Evolutionary conservation across 2,888 invertebrate species (phyloP).

Genomic region (Sussaba pulchella): DNA sequence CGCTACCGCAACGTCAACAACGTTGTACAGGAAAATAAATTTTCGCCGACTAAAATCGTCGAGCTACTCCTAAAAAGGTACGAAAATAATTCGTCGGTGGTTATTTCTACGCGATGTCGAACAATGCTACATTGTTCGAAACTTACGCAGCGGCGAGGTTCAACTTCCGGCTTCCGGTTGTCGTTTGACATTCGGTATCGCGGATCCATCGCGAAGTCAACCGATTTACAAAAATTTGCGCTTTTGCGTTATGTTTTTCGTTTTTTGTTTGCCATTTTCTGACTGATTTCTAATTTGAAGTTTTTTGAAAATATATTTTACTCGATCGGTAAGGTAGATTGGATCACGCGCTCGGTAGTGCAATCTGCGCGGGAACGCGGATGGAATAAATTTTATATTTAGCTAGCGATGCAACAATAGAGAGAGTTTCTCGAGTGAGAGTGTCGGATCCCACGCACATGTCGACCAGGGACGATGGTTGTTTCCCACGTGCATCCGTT

Average conservation of each 20-base stretch:
- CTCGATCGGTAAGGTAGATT: not conserved
- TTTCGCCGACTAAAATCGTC: not conserved
- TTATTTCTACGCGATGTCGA: not conserved
- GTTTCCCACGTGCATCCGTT: not conserved
- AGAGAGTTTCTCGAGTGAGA: constrained; percentile 43
- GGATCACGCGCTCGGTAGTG: constrained; percentile 3
- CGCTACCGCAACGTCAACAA: not conserved
- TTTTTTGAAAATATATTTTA: not conserved
- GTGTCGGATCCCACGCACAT: constrained; percentile 23
- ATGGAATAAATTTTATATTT: constrained; percentile 20
- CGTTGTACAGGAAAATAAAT: not conserved
- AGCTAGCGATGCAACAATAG: constrained; percentile 25
- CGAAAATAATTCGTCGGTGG: not conserved
- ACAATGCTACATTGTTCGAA: not conserved
- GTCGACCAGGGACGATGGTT: not conserved
- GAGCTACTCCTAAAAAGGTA: constrained; percentile 25
- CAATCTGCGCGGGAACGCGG: constrained; percentile 8
- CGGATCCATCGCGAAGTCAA: no score
- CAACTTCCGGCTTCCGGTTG: constrained; percentile 32
- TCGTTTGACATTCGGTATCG: no score
- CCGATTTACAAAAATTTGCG: no score
- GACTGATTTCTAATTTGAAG: no score
- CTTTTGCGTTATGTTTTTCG: not conserved
- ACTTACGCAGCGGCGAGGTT: constrained; percentile 24
- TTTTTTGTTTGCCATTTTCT: no score